Evolutionary conservation across 2,797 vertebrate genomes (phyloP), one percentile per base, ranked within the genome.

Genomic region (Rachycentron canadum): DNA sequence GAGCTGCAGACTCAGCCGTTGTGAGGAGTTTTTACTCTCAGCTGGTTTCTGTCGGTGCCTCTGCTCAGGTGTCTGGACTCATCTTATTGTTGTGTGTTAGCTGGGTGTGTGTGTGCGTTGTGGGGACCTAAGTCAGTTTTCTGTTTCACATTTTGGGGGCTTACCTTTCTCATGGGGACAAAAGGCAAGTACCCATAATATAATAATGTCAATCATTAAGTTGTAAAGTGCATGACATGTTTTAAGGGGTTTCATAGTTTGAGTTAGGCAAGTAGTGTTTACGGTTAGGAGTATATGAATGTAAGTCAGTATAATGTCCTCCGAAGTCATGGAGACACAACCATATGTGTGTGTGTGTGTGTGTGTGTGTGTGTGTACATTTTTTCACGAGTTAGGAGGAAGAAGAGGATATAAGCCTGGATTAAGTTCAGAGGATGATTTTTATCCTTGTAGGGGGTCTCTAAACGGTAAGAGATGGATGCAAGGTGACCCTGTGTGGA

Each of bases 401-500:
- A 91, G 90, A 91, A 88, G 89, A 86, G 85, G 91, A 87, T 90
- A 87, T 94, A 94, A 95, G 88, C 93, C 90, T 85, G 90, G 92
- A 95, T 94, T 94, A 95, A 91, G 90, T 93, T 94, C 89, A 93
- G 90, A 92, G 88, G 82, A 92, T 93, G 88, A 87, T 92, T 93
- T 94, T 94, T 94, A 94, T 94, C 95, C 91, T 89, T 81, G 87
- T 89, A 79, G 94, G 93, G 89, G 93, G 93, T 93, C 92, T 93
- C 87, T 93, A 92, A 94, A 94, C 81, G 90, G 84, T 82, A 86
- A 93, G 91, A 88, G 84, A 86, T 90, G 86, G 89, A 88, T 93
- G 89, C 90, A 94, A 94, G 93, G 94, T 95, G 94, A 95, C 94
- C 93, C 92, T 82, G 85, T 88, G 84, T 90, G 81, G 83, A 89